These are phyloP conservation scores for Tenualosa ilisha DNA, from an alignment of 2,797 vertebrate genomes.

Conservation along the genomic window DNA sequence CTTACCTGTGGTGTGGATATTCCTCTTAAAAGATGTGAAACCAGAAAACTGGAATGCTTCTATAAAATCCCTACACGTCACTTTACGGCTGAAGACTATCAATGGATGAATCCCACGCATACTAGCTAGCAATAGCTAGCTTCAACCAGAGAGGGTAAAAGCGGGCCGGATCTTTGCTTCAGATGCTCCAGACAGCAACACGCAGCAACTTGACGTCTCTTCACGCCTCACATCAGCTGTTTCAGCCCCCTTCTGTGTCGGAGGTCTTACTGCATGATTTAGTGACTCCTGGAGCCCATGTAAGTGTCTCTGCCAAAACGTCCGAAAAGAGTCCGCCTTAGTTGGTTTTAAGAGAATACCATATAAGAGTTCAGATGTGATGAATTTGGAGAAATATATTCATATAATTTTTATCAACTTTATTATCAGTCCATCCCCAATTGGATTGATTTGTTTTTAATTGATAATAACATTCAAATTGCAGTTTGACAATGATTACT, in stretches of 20 bases:
- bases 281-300: too few relatives aligned
- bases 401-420: too few relatives aligned
- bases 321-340: too few relatives aligned
- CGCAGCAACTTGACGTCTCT: background rate
- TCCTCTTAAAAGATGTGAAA: background rate
- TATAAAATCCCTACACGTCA: background rate
- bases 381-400: too few relatives aligned
- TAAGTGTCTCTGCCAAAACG: too few relatives aligned
- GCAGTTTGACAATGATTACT: too few relatives aligned
- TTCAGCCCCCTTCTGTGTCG: conserved; percentile 5
- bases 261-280: background rate
- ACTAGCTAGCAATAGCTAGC: background rate
- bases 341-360: too few relatives aligned
- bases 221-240: background rate
- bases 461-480: too few relatives aligned
- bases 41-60: background rate
- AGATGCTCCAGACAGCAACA: background rate
- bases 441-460: too few relatives aligned
- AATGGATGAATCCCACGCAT: conserved; percentile 6
- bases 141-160: background rate
- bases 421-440: too few relatives aligned
- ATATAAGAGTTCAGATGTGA: too few relatives aligned
- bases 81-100: background rate
- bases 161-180: too few relatives aligned
- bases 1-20: conserved; percentile 6